Conservation (phyloP, 1,140 invertebrate genomes). For the Oreohelix idahoensis region DNA sequence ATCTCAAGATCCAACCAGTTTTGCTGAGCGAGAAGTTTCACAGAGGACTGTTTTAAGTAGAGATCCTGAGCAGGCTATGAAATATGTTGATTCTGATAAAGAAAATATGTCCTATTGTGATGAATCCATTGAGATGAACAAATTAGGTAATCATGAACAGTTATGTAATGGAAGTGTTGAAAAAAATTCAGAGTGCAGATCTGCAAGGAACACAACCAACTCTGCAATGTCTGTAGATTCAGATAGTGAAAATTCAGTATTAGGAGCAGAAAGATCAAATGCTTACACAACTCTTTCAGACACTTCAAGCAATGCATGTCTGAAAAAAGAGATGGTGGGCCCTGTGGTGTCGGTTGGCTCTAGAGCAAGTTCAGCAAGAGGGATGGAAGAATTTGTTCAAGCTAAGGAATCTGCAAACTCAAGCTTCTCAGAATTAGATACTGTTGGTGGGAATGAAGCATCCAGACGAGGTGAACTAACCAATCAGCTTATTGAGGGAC, state of each 20-base stretch:
- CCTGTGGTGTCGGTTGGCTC: background rate
- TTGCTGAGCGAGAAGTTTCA: background rate
- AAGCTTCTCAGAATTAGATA: background rate
- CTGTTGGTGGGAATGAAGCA: background rate
- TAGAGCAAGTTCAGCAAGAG: background rate
- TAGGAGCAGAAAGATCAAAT: background rate
- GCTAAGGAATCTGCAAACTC: background rate
- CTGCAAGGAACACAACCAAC: background rate
- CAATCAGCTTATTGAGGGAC: constrained; percentile 33
- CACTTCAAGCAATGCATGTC: background rate
- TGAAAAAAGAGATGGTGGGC: background rate
- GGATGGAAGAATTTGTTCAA: background rate
- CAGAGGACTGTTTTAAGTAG: background rate
- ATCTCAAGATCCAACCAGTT: background rate
- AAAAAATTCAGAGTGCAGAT: background rate
- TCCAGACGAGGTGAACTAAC: constrained; percentile 1
- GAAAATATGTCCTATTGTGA: background rate
- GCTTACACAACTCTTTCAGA: background rate
- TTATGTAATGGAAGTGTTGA: background rate
- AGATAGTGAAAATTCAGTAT: background rate
- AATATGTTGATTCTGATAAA: background rate
- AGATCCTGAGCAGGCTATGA: background rate
- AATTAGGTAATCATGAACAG: background rate
- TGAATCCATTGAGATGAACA: background rate
- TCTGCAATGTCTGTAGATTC: background rate